These are phyloP conservation scores for Heterohyrax brucei DNA, from an alignment of 2,797 vertebrate species.

Conservation along the genomic window DNA sequence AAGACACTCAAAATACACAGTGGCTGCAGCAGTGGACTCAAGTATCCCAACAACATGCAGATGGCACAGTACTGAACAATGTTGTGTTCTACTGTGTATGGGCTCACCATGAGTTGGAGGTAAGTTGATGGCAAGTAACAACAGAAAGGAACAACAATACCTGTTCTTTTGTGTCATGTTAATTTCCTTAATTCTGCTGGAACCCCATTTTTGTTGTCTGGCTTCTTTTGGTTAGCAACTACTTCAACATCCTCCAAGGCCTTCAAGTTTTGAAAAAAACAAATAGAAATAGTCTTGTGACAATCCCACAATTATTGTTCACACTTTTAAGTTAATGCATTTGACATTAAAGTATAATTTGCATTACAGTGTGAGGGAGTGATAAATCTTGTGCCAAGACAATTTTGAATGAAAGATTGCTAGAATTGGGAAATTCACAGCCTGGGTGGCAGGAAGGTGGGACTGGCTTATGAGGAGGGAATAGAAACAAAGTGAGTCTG, in stretches of 20 bases:
- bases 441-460: background rate
- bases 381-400: constrained; percentile 53
- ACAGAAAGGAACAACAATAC: no score
- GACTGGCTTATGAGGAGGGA: background rate
- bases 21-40: no score
- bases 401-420: background rate
- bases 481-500: background rate
- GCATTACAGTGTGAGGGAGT: background rate
- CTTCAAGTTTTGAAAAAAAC: background rate
- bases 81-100: no score
- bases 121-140: no score
- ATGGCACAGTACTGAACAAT: no score
- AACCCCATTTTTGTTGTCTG: background rate
- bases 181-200: background rate
- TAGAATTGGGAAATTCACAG: background rate
- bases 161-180: background rate
- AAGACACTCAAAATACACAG: no score
- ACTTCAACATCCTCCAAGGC: background rate
- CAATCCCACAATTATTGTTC: background rate
- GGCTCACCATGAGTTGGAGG: no score
- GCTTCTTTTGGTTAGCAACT: background rate
- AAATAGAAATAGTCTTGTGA: background rate
- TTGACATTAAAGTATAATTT: constrained; percentile 54
- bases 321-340: constrained; percentile 29
- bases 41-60: no score